These are phyloP conservation scores for Cosmia pyralina DNA, from an alignment of 2,888 invertebrate species.

Conservation along the genomic window DNA sequence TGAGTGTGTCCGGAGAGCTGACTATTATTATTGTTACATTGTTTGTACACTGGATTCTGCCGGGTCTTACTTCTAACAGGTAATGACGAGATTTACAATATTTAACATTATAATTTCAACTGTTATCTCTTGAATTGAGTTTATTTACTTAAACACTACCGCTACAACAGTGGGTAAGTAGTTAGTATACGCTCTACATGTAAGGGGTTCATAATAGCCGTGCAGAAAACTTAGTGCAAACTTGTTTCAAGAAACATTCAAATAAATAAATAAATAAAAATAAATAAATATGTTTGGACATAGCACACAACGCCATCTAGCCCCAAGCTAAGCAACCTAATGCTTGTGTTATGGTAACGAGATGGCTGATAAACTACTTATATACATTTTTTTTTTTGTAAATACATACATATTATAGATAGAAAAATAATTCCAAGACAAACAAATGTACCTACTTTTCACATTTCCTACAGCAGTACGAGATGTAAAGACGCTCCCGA, in stretches of 20 bases:
- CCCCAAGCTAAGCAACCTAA: too few species aligned
- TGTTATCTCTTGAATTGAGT: neutral
- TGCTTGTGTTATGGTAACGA: too few species aligned
- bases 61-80: neutral
- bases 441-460: conserved; percentile 22
- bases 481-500: conserved; percentile 12
- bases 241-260: conserved; percentile 22
- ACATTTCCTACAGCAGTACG: conserved; percentile 3
- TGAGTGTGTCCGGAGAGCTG: too few species aligned
- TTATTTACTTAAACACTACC: neutral
- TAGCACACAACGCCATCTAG: too few species aligned
- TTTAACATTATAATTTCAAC: too few species aligned
- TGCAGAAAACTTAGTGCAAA: conserved; percentile 3
- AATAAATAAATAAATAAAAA: too few species aligned
- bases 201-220: neutral
- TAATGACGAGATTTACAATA: neutral
- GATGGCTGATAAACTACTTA: too few species aligned
- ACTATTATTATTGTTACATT: too few species aligned
- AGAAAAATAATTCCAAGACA: conserved; percentile 18
- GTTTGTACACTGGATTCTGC: neutral
- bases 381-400: too few species aligned
- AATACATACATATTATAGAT: too few species aligned
- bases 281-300: too few species aligned
- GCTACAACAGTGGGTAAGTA: neutral
- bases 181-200: neutral